Percentiles rank a stretch among this genome's conserved stretches.
These are phyloP conservation scores for Hippoglossus hippoglossus DNA, from an alignment of 2,797 vertebrate species.

Conservation along the genomic window DNA sequence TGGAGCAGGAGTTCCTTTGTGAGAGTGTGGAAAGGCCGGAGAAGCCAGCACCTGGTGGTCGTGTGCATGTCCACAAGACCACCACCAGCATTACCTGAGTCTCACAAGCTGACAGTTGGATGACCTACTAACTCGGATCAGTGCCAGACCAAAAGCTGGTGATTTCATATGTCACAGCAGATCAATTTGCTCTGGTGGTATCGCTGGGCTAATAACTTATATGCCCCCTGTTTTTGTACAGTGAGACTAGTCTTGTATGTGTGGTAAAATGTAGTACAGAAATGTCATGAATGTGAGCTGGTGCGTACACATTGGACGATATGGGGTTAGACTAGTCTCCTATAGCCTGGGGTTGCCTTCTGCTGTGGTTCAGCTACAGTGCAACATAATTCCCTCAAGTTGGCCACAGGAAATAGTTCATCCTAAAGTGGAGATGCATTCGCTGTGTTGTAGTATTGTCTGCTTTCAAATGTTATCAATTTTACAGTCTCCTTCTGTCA, in stretches of 20 bases:
- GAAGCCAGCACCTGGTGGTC: too few relatives aligned
- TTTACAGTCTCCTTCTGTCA: slow-evolving; percentile 35
- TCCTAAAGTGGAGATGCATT: background rate
- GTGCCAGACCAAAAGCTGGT: background rate
- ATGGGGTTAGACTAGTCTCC: slow-evolving; percentile 2
- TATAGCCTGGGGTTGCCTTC: slow-evolving; percentile 23
- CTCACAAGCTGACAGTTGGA: too few relatives aligned
- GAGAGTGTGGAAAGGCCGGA: background rate
- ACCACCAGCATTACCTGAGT: too few relatives aligned
- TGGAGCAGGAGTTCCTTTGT: background rate
- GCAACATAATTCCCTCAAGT: slow-evolving; percentile 9
- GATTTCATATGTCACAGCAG: slow-evolving; percentile 5
- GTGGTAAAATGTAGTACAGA: slow-evolving; percentile 24
- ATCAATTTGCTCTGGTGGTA: background rate
- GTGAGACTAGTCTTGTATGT: background rate
- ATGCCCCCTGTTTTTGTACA: background rate
- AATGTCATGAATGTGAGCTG: slow-evolving; percentile 18
- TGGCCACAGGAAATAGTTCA: slow-evolving; percentile 46
- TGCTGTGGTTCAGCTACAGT: slow-evolving; percentile 17
- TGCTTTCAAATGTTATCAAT: slow-evolving; percentile 41
- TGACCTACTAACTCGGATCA: too few relatives aligned
- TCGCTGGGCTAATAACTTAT: background rate
- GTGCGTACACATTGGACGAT: background rate
- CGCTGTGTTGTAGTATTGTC: slow-evolving; percentile 28
- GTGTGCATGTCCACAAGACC: too few relatives aligned